Evolutionary conservation across 2,113 vertebrate species (phyloP), one percentile per base, ranked within the genome.

Genomic region (Sterrhoptilus dennistouni): DNA sequence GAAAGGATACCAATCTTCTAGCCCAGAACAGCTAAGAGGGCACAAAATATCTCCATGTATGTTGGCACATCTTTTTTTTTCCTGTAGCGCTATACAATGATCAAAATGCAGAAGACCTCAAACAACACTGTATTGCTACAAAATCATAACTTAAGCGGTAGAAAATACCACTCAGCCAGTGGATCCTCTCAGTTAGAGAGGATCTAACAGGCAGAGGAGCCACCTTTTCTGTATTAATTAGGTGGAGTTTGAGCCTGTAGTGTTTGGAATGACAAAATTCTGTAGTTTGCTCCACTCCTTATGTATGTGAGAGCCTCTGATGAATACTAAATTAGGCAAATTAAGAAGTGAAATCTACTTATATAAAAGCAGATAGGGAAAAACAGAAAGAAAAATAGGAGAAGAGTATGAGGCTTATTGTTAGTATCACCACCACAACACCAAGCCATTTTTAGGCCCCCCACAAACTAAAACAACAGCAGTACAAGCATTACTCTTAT

Each of bases 1-100:
- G 71, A 75, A 54, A 52, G 47, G 42, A 69, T 42, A 65, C 22
- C 31, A 65, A 21, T 22, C 24, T 40, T 70, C 22, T 82, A 9
- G 28, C 13, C 33, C 36, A 85, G 56, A 33, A 40, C 11, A 76
- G 8, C 36, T 59, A 23, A 83, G 17, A 68, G 3, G 15, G 52
- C 24, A 72, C 13, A 68, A 57, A 92, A 24, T 3, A n/a, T 14
- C 23, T 68, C 13, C 15, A 14, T 8, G 31, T 24, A 35, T 11
- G 22, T 5, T 68, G 14, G 4, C 14, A 8, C 0, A 0, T 16
- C 3, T 8, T 28, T 29, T 28, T 36, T 17, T 21, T 56, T 16
- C 35, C 35, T 36, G 15, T 45, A 53, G 27, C 33, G 23, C 35
- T 77, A 27, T 4, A 70, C 25, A 42, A 33, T 28, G 24, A 89